A percentile compares a stretch with the other conserved stretches of the same genome.
Conservation (phyloP, 2,888 invertebrate genomes). For the Eurytoma californica region DNA sequence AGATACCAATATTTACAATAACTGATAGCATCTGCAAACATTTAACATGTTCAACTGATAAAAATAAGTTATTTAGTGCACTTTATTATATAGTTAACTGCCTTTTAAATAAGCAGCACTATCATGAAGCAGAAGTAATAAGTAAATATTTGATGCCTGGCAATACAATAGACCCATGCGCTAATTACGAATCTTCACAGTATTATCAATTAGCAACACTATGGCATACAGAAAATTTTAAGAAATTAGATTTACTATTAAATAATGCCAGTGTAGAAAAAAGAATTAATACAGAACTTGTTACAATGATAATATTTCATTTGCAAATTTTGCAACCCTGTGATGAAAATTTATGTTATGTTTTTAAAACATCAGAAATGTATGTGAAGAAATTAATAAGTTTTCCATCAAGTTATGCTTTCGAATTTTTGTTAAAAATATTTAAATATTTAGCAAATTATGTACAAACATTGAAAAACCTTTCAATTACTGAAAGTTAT, state of each 20-base stretch:
- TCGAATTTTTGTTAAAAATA: slow-evolving; percentile 27
- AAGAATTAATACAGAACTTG: slow-evolving; percentile 21
- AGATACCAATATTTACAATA: slow-evolving; percentile 60
- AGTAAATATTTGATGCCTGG: slow-evolving; percentile 59
- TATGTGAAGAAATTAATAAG: slow-evolving; percentile 43
- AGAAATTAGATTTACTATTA: slow-evolving; percentile 38
- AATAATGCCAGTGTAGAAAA: slow-evolving; percentile 21
- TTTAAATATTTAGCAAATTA: slow-evolving; percentile 36
- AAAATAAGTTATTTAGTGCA: slow-evolving; percentile 62
- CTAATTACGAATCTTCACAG: slow-evolving; percentile 22
- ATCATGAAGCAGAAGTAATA: slow-evolving; percentile 63
- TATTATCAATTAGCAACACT: slow-evolving; percentile 57
- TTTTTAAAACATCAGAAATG: slow-evolving; percentile 23
- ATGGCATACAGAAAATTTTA: slow-evolving; percentile 59
- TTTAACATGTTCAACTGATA: slow-evolving; percentile 56
- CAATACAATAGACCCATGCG: slow-evolving; percentile 33
- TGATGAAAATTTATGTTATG: slow-evolving; percentile 25
- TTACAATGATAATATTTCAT: slow-evolving; percentile 31
- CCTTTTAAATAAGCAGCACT: slow-evolving; percentile 60
- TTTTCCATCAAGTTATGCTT: slow-evolving; percentile 12
- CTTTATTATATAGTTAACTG: slow-evolving; percentile 66
- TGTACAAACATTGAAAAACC: slow-evolving; percentile 23
- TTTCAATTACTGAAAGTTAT: slow-evolving; percentile 35
- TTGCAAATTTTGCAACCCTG: slow-evolving; percentile 41
- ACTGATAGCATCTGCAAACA: slow-evolving; percentile 59